Base-by-base conservation (phyloP, 1,140 invertebrate species). In the Meloidogyne exigua region DNA sequence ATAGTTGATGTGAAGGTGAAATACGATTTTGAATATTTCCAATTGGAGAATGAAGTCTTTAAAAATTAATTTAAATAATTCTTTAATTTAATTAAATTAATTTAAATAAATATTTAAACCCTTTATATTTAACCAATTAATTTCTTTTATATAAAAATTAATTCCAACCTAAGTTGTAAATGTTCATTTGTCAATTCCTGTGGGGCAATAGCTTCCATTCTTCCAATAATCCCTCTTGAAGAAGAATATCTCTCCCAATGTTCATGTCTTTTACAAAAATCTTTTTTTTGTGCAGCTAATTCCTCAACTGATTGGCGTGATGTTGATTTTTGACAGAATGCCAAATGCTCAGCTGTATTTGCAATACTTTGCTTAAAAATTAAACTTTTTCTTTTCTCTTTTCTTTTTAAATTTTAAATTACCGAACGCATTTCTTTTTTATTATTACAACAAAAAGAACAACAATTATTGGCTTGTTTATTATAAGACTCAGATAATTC, bases 241-340 rank as follows among this genome's bases (percentile, higher is more conserved):
- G 49, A 57, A 57, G 49, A 57, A 57, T n/a, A 57, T n/a, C n/a
- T 69, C 7, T 7, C 28, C 13, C 44, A 71, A 71, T 71, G 18
- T 13, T 28, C 49, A 49, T 69, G 62, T 62, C 69, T 71, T 71
- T 18, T 39, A 62, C 69, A 57, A 57, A 4, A 39, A 26, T 71
- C 69, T 2, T 71, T 71, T 70, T 73, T 76, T 57, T 71, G 32
- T 3, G n/a, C n/a, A 21, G 68, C 3, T 26, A 70, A 42, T 23
- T 71, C n/a, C 12, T 68, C 42, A 23, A 72, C 76, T 9, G 36
- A 42, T 18, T 13, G 18, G 18, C 65, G 25, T 64, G 62, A 23
- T 18, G 42, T 57, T 21, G 75, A 21, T 69, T 78, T 78, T 64
- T 77, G 76, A 68, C 76, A 78, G 12, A 78, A 66, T 28, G 42